These are phyloP conservation scores for Nomia melanderi DNA, from an alignment of 1,140 invertebrate genomes.

Conservation along the genomic window DNA sequence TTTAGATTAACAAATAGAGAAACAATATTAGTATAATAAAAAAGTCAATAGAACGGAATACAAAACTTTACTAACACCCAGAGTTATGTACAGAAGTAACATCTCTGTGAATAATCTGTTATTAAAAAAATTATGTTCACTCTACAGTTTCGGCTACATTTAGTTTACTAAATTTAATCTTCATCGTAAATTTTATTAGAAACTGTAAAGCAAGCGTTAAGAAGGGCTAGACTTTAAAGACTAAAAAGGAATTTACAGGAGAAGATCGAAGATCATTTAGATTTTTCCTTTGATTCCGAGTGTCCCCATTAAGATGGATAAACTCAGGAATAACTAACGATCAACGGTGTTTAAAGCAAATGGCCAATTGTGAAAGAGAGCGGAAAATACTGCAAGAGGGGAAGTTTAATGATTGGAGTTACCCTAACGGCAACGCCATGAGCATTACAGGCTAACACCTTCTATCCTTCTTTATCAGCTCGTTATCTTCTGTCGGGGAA, in stretches of 20 bases:
- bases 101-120: too few relatives aligned
- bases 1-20: too few relatives aligned
- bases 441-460: slow-evolving; percentile 37
- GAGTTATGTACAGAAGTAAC: too few relatives aligned
- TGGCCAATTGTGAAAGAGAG: slow-evolving; percentile 32
- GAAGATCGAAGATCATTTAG: not conserved
- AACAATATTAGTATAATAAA: too few relatives aligned
- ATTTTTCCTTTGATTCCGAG: not conserved
- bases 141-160: too few relatives aligned
- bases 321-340: slow-evolving; percentile 26
- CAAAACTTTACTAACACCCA: too few relatives aligned
- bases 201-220: too few relatives aligned
- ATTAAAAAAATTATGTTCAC: too few relatives aligned
- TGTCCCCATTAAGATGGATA: not conserved
- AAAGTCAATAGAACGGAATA: too few relatives aligned
- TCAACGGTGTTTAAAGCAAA: slow-evolving; percentile 32
- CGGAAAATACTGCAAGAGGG: slow-evolving; percentile 51
- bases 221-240: too few relatives aligned
- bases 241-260: not conserved
- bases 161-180: too few relatives aligned
- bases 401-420: slow-evolving; percentile 56
- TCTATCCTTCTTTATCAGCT: slow-evolving; percentile 51
- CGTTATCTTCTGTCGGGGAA: slow-evolving; percentile 37
- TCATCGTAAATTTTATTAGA: too few relatives aligned
- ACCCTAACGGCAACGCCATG: slow-evolving; percentile 37